These are phyloP conservation scores for Peribatodes rhomboidaria DNA, from an alignment of 2,888 invertebrate genomes.

Conservation along the genomic window DNA sequence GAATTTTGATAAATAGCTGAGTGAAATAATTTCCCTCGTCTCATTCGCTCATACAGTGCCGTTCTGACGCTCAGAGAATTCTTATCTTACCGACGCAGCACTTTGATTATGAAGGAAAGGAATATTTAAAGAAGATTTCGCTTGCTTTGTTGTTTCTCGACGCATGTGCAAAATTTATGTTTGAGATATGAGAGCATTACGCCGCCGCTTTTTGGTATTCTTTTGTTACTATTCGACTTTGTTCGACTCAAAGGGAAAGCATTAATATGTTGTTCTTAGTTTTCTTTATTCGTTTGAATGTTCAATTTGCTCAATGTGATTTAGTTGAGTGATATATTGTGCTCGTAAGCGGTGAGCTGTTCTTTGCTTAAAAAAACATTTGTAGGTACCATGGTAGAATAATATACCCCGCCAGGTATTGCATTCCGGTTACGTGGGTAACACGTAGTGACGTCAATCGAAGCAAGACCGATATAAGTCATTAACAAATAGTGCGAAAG, in stretches of 20 bases:
- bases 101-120: slow-evolving; percentile 83
- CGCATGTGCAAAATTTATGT: slow-evolving; percentile 79
- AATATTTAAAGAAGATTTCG: slow-evolving; percentile 82
- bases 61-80: slow-evolving; percentile 76
- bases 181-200: slow-evolving; percentile 60
- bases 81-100: slow-evolving; percentile 83
- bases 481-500: too few species aligned
- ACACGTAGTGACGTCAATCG: too few species aligned
- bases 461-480: too few species aligned
- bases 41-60: slow-evolving; percentile 66
- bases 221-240: slow-evolving; percentile 48
- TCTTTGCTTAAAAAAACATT: too few species aligned
- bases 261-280: slow-evolving; percentile 20
- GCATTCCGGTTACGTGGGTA: too few species aligned
- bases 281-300: slow-evolving; percentile 15
- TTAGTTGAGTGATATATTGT: slow-evolving; percentile 3
- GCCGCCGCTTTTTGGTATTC: slow-evolving; percentile 54
- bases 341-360: neutral
- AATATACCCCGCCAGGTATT: too few species aligned
- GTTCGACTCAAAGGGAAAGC: slow-evolving; percentile 39
- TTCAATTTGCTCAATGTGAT: slow-evolving; percentile 11
- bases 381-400: too few species aligned
- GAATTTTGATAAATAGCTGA: slow-evolving; percentile 82
- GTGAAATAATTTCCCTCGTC: slow-evolving; percentile 77
- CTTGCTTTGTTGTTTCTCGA: slow-evolving; percentile 73